Evolutionary conservation across 2,888 invertebrate genomes (phyloP), one percentile per base, ranked within the genome.

Genomic region (Andrena chrysosceles): DNA sequence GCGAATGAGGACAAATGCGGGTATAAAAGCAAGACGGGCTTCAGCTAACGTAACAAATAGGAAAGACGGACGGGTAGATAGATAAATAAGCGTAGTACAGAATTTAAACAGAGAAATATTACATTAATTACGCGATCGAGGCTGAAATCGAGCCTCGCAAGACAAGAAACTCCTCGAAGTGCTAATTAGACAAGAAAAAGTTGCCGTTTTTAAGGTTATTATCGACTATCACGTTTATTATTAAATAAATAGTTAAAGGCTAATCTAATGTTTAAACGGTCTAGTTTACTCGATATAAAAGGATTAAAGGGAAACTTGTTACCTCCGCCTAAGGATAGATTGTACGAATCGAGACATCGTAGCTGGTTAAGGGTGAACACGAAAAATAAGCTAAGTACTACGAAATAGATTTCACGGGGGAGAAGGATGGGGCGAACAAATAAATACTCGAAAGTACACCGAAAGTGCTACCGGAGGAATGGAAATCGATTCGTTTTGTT

Each of bases 311-410:
- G 29, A 86, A 84, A 87, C 86, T 84, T 83, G 85, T 90, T 90
- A 89, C 85, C 87, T 90, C 87, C 85, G 90, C 90, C 90, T 91
- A 90, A 90, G 85, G 86, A 67, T 91, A 91, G 89, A 82, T 85
- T 86, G 78, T 88, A 82, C 69, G 84, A 76, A 72, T 73, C 77
- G 82, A 63, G 67, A 73, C 42, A 75, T 76, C 33, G 60, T 87
- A 87, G 78, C 74, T 81, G 76, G 63, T 74, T 87, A 87, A 87
- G 85, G 63, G 59, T 72, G 77, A 42, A 85, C 70, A 77, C 70
- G 72, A 80, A 67, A 85, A 81, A 76, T 83, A 84, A 83, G 83
- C 16, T 84, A 83, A 75, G 71, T 75, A 79, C 49, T 81, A 67
- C 29, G 76, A 77, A 66, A 68, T 81, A 83, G 77, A 81, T 64